Base-by-base conservation (phyloP, 2,888 invertebrate species). In the Rhynchonema sp. region DNA sequence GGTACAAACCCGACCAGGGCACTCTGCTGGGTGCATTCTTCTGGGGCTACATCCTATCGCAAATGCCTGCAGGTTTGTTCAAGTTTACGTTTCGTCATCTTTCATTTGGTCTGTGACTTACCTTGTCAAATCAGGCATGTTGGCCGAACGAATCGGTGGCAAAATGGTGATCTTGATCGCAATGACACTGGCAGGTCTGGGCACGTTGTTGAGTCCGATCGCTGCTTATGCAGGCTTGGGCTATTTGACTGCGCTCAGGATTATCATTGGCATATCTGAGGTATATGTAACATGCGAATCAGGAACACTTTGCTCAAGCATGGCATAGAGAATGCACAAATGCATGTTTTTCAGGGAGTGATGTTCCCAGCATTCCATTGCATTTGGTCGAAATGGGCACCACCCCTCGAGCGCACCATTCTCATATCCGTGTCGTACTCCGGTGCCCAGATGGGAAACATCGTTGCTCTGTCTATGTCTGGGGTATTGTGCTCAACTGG, bases 331-430 rank as follows among this genome's bases (percentile, higher is more conserved):
- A n/a, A n/a, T 38, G n/a, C 76, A 53, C 74, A 74, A 1, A 78
- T 74, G 30, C 13, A 27, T 56, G n/a, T 13, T 23, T 27, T 54
- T 49, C 62, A 74, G 68, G 75, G 75, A 27, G 87, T 89, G 3
- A 87, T 87, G 9, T 90, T 87, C 75, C 92, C 92, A 23, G 85
- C 89, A 0, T 89, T 91, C 87, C 88, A 91, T 74, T 84, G 85
- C 25, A 84, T 92, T 83, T 78, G 91, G 69, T 87, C 90, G 0
- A 80, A 83, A 64, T 92, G 92, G 92, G 86, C 90, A 58, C 91
- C 91, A 6, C 90, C 89, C 1, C 74, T 86, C 67, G 92, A 92
- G 74, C 80, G 90, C 67, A 86, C 86, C 59, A 86, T 86, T 74
- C 85, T 91, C 74, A 88, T 87, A 13, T 87, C 88, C 38, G 81